Percentiles rank a stretch among this genome's conserved stretches.
These are phyloP conservation scores for Drosophila anomalata DNA, from an alignment of 2,888 invertebrate species.

Conservation along the genomic window DNA sequence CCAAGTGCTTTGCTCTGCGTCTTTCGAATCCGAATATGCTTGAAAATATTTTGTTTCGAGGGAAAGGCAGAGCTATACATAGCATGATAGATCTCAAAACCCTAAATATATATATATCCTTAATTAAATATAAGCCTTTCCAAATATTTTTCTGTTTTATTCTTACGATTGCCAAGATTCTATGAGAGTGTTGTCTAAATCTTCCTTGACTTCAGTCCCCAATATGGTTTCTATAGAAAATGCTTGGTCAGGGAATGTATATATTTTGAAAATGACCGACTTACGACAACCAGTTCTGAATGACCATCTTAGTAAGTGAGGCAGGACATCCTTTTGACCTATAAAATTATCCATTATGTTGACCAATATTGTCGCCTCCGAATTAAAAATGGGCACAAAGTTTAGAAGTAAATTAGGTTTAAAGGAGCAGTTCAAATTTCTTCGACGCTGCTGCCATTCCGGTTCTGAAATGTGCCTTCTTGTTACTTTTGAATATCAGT, in stretches of 20 bases:
- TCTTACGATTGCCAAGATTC: constrained; percentile 26
- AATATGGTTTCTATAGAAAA: constrained; percentile 20
- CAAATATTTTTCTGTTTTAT: not conserved
- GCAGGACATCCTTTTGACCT: constrained; percentile 41
- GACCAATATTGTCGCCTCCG: constrained; percentile 56
- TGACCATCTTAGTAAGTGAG: constrained; percentile 50
- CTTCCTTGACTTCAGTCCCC: constrained; percentile 13
- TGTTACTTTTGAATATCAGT: no score
- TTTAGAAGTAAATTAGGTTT: constrained; percentile 63
- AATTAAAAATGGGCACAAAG: constrained; percentile 72
- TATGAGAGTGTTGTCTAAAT: not conserved
- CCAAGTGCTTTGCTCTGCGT: fast-evolving
- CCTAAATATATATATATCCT: not conserved
- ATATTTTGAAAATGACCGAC: constrained; percentile 1
- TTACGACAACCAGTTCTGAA: constrained; percentile 67
- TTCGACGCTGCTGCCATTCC: constrained; percentile 70
- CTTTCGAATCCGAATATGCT: constrained; percentile 1
- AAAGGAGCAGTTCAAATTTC: constrained; percentile 70
- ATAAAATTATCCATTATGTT: constrained; percentile 45
- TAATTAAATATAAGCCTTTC: not conserved
- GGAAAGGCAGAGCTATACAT: not conserved
- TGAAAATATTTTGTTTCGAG: not conserved
- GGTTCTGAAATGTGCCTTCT: constrained; percentile 44
- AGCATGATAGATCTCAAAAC: not conserved
- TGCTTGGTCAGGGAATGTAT: not conserved